These are phyloP conservation scores for Stictonetta naevosa DNA, from an alignment of 2,113 vertebrate species.

Conservation along the genomic window DNA sequence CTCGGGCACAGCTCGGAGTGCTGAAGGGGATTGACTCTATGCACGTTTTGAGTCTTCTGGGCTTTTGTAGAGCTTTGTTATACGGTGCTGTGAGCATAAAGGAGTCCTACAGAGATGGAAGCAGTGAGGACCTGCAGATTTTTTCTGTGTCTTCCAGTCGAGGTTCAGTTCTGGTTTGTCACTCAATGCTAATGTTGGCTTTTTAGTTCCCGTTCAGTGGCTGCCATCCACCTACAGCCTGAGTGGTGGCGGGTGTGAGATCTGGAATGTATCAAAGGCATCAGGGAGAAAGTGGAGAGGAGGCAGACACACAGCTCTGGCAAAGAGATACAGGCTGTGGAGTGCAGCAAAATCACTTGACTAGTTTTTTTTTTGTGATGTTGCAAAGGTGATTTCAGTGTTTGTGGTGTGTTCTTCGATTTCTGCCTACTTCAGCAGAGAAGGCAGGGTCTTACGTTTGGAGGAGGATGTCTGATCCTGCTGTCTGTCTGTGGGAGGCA, in stretches of 20 bases:
- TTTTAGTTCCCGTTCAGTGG: accelerated
- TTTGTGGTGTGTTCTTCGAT: background rate
- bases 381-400: background rate
- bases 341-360: background rate
- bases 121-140: background rate
- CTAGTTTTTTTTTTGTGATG: accelerated
- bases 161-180: background rate
- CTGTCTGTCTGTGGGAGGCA: background rate
- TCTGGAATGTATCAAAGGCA: background rate
- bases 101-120: background rate
- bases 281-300: background rate
- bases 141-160: background rate
- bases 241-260: accelerated
- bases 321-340: background rate
- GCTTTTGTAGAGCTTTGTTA: background rate
- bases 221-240: background rate
- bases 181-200: background rate
- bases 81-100: background rate
- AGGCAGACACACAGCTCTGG: background rate
- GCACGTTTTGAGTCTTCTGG: background rate
- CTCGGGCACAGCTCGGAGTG: background rate
- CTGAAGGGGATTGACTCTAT: background rate
- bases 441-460: background rate
- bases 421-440: background rate
- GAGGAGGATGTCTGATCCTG: background rate